These are phyloP conservation scores for Pipra filicauda DNA, from an alignment of 2,113 vertebrate species.

Conservation along the genomic window DNA sequence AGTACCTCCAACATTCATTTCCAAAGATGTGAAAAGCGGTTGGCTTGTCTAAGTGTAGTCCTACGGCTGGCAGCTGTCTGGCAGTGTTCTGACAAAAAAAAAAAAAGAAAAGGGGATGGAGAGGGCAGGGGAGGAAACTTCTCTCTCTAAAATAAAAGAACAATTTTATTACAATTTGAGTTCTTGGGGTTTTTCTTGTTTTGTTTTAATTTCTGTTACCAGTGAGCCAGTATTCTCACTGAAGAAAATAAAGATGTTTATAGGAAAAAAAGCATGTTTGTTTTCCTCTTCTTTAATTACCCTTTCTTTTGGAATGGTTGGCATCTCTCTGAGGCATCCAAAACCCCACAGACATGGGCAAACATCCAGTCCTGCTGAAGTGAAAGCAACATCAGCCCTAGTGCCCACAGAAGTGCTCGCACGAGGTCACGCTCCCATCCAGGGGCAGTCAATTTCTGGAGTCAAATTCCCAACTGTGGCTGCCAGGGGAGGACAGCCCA, in stretches of 20 bases:
- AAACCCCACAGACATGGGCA: background rate
- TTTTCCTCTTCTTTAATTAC: background rate
- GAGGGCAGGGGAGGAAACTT: background rate
- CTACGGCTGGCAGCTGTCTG: constrained; percentile 10
- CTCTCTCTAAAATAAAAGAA: background rate
- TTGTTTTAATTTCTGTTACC: background rate
- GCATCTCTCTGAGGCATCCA: background rate
- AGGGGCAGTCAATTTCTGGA: background rate
- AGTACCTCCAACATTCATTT: constrained; percentile 27
- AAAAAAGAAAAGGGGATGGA: background rate
- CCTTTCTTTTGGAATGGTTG: background rate
- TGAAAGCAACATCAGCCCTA: accelerated
- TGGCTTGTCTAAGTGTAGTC: constrained; percentile 10
- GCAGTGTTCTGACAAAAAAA: background rate
- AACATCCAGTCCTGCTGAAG: background rate
- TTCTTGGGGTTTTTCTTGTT: background rate
- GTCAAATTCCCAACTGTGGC: background rate
- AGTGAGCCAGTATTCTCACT: background rate
- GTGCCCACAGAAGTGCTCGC: background rate
- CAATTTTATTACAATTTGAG: background rate
- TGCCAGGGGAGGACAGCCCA: background rate
- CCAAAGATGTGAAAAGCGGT: constrained; percentile 29
- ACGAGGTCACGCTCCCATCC: accelerated
- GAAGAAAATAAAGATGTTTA: background rate
- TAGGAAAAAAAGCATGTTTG: background rate